Conservation (phyloP, 2,797 vertebrate species). For the Clarias platycephalus region DNA sequence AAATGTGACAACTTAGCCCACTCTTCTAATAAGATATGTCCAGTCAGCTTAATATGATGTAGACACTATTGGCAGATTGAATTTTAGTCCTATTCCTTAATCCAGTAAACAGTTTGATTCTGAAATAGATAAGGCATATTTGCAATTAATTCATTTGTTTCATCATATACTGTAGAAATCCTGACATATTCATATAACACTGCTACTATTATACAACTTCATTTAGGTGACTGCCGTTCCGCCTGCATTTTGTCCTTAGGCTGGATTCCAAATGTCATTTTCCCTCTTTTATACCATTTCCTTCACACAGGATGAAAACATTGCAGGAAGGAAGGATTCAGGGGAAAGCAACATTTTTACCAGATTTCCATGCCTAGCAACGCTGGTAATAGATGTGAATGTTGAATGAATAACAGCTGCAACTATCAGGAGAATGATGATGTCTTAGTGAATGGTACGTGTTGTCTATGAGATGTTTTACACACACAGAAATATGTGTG, state of each 20-base stretch:
- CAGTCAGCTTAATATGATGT: not conserved
- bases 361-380: not conserved
- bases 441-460: not conserved
- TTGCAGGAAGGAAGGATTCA: conserved; percentile 16
- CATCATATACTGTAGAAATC: not conserved
- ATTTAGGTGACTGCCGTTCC: not conserved
- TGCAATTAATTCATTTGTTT: not conserved
- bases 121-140: not conserved
- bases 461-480: conserved; percentile 2
- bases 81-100: not conserved
- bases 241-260: conserved; percentile 10
- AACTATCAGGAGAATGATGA: conserved; percentile 15
- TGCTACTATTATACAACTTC: not conserved
- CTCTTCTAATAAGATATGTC: not conserved
- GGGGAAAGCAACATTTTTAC: conserved; percentile 6
- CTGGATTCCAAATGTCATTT: conserved; percentile 22
- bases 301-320: not conserved
- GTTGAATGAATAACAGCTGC: conserved; percentile 12
- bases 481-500: not conserved
- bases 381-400: conserved; percentile 16
- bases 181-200: not conserved
- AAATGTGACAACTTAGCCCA: not conserved
- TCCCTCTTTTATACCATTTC: not conserved
- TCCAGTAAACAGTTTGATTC: not conserved
- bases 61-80: not conserved